phyloP scores from a whole-genome alignment of 30 jellyfish, hydroid and myxozoan species.

The Aurelia aurita complex sp. Pacific region DNA sequence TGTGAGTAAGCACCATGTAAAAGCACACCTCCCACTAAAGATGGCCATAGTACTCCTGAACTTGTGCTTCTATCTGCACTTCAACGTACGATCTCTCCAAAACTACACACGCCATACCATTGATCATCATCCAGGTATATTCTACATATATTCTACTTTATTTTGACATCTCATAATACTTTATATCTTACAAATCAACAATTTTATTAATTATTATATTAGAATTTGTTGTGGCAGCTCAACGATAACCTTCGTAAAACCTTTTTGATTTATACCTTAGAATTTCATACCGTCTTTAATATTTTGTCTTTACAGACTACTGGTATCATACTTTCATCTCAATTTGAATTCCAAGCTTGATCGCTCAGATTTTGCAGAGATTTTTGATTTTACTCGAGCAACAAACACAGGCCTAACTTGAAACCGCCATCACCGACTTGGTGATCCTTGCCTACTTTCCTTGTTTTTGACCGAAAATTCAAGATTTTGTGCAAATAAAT shows the following conservation, averaged over 20 bases:
- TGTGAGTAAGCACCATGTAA: conserved; percentile 67
- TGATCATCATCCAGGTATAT: conserved; percentile 23
- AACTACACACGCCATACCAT: neutral
- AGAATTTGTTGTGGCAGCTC: conserved; percentile 9
- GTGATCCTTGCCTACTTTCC: conserved; percentile 18
- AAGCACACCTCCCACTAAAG: conserved; percentile 54
- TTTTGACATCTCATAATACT: neutral
- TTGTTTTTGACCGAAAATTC: neutral
- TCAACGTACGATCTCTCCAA: conserved; percentile 18
- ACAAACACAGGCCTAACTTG: conserved; percentile 73
- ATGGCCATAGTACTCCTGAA: conserved; percentile 49
- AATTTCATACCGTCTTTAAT: neutral
- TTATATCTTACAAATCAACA: neutral
- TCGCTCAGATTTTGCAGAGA: neutral
- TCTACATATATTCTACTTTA: conserved; percentile 19
- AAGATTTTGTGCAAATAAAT: neutral
- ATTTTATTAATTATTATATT: conserved; percentile 19
- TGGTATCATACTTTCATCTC: conserved; percentile 18
- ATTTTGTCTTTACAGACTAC: conserved; percentile 2
- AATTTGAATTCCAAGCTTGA: too few species aligned
- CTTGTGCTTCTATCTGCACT: conserved; percentile 64
- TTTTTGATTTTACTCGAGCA: conserved; percentile 1
- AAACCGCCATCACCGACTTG: conserved; percentile 64
- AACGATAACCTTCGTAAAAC: conserved; percentile 40
- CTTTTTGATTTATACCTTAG: neutral